These are phyloP conservation scores for Glyptemys insculpta DNA, from an alignment of 2,797 vertebrate species.

Conservation along the genomic window DNA sequence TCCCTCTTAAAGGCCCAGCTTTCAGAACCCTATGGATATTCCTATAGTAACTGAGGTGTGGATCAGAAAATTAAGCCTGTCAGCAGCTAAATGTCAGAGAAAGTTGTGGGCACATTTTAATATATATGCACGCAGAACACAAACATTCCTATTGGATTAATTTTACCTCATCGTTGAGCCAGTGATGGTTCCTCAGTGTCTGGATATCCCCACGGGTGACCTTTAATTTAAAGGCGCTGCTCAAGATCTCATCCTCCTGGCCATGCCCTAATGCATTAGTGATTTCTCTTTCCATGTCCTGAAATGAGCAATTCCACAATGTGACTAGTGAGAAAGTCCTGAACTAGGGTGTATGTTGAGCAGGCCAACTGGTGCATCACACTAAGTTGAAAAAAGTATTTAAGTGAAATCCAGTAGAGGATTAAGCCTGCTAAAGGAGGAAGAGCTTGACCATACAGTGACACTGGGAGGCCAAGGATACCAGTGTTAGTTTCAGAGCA, in stretches of 20 bases:
- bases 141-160: not conserved
- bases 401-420: not conserved
- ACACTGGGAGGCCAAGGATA: no score
- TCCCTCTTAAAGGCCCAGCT: not conserved
- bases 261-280: constrained; percentile 83
- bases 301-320: constrained; percentile 14
- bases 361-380: not conserved
- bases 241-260: constrained; percentile 87
- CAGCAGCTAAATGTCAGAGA: not conserved
- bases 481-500: not conserved
- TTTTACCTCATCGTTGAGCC: constrained; percentile 95
- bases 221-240: constrained; percentile 90
- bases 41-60: not conserved
- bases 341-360: not conserved
- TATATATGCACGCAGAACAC: not conserved
- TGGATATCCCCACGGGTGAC: constrained; percentile 92
- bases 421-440: not conserved
- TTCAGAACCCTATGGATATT: not conserved
- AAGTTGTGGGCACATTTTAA: not conserved
- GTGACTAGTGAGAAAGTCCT: not conserved
- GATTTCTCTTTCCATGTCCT: constrained; percentile 93
- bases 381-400: not conserved
- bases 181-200: constrained; percentile 87
- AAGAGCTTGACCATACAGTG: not conserved
- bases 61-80: not conserved